A percentile compares a stretch with the other conserved stretches of the same genome.
Evolutionary conservation across 2,888 invertebrate species (phyloP).

Genomic region (Spialia ferax): DNA sequence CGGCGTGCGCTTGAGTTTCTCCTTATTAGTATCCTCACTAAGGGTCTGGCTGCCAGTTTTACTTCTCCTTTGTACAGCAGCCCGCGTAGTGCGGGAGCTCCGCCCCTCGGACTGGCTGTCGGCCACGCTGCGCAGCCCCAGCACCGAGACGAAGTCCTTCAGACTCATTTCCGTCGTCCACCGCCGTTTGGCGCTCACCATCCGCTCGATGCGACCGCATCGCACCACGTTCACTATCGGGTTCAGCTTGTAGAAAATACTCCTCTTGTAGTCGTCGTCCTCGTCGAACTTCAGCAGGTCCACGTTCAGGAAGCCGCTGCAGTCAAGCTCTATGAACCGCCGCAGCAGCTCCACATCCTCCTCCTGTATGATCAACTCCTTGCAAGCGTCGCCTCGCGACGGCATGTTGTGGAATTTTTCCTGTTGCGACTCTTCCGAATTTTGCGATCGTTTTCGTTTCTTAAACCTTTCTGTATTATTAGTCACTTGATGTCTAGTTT

Average conservation of each 20-base stretch:
- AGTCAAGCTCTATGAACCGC: constrained; percentile 48
- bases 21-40: constrained; percentile 16
- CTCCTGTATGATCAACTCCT: constrained; percentile 58
- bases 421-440: neutral
- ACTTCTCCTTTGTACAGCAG: neutral
- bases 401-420: neutral
- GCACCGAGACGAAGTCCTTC: constrained; percentile 54
- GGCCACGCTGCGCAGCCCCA: constrained; percentile 54
- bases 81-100: neutral
- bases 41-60: neutral
- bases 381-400: constrained; percentile 33
- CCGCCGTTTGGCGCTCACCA: constrained; percentile 29
- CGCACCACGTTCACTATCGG: constrained; percentile 60
- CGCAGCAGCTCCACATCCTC: constrained; percentile 54
- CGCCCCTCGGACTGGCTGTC: constrained; percentile 32
- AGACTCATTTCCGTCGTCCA: constrained; percentile 28
- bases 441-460: neutral
- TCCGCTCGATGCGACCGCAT: constrained; percentile 48
- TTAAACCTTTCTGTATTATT: neutral
- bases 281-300: constrained; percentile 56
- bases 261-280: constrained; percentile 54
- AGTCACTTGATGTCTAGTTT: neutral
- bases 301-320: constrained; percentile 46
- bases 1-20: neutral
- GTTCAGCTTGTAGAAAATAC: constrained; percentile 61